These are phyloP conservation scores for Heteromyza rotundicornis DNA, from an alignment of 2,888 invertebrate genomes.

Conservation along the genomic window DNA sequence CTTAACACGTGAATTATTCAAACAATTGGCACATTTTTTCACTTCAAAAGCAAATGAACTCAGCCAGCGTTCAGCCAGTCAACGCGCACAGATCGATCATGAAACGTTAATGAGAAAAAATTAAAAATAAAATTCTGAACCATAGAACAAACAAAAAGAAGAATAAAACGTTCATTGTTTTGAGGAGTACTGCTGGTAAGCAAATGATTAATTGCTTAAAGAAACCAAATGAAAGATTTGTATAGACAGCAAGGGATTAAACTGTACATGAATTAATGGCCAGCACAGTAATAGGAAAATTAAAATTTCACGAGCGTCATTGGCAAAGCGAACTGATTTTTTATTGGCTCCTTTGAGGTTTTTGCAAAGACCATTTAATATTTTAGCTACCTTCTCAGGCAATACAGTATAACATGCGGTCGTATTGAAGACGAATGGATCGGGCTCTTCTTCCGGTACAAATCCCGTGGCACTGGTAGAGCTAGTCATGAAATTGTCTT, in stretches of 20 bases:
- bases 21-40: too few relatives aligned
- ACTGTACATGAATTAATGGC: not conserved
- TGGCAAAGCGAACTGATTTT: too few relatives aligned
- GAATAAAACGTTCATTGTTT: not conserved
- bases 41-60: conserved; percentile 31
- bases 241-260: conserved; percentile 15
- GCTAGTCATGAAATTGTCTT: conserved; percentile 12
- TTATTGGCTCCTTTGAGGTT: not conserved
- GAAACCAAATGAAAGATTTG: conserved; percentile 2
- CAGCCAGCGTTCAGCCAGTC: too few relatives aligned
- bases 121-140: not conserved
- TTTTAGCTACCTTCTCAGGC: conserved; percentile 50
- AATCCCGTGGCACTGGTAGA: conserved; percentile 21
- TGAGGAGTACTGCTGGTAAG: not conserved
- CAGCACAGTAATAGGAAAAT: not conserved
- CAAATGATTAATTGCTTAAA: not conserved
- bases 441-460: conserved; percentile 43
- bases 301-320: too few relatives aligned
- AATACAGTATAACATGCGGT: conserved; percentile 48
- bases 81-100: too few relatives aligned
- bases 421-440: conserved; percentile 57
- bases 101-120: not conserved
- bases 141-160: not conserved
- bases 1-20: too few relatives aligned
- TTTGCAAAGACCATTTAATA: not conserved